Evolutionary conservation across 2,888 invertebrate genomes (phyloP).

Genomic region (Polymixis lichenea): DNA sequence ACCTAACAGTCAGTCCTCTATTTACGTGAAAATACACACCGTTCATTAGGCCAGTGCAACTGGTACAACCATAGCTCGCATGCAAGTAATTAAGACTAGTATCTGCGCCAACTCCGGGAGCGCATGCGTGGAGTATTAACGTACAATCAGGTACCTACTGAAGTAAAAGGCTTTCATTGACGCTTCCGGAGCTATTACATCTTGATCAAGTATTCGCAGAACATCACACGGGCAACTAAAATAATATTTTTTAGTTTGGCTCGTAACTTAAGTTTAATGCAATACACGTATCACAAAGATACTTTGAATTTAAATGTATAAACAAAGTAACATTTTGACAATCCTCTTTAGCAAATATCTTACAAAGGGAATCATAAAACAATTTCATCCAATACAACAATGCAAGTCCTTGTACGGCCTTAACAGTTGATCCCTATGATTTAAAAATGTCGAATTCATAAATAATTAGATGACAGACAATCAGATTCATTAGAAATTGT

Average conservation of each 20-base stretch:
- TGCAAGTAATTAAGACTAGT: slow-evolving; percentile 36
- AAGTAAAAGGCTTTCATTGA: slow-evolving; percentile 52
- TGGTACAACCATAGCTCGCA: slow-evolving; percentile 47
- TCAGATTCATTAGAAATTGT: slow-evolving; percentile 27
- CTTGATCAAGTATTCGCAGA: slow-evolving; percentile 22
- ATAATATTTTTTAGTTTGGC: slow-evolving; percentile 41
- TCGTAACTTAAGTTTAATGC: slow-evolving; percentile 19
- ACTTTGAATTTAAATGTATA: slow-evolving; percentile 18
- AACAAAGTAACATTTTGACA: slow-evolving; percentile 32
- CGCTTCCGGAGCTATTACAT: slow-evolving; percentile 38
- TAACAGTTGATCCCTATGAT: slow-evolving; percentile 3
- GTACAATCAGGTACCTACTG: slow-evolving; percentile 58
- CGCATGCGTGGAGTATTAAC: slow-evolving; percentile 15
- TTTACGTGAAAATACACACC: slow-evolving; percentile 53
- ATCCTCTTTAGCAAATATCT: slow-evolving; percentile 11
- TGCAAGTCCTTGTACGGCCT: slow-evolving; percentile 1
- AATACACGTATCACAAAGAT: slow-evolving; percentile 32
- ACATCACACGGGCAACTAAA: slow-evolving; percentile 26
- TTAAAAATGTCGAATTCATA: slow-evolving; percentile 2
- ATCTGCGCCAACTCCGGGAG: slow-evolving; percentile 28
- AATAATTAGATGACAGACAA: slow-evolving; percentile 5
- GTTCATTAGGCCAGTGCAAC: slow-evolving; percentile 55
- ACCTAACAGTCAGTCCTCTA: slow-evolving; percentile 59
- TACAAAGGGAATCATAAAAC: slow-evolving; percentile 39
- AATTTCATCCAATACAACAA: slow-evolving; percentile 41